These are phyloP conservation scores for Megalops cyprinoides DNA, from an alignment of 2,797 vertebrate genomes.

Conservation along the genomic window DNA sequence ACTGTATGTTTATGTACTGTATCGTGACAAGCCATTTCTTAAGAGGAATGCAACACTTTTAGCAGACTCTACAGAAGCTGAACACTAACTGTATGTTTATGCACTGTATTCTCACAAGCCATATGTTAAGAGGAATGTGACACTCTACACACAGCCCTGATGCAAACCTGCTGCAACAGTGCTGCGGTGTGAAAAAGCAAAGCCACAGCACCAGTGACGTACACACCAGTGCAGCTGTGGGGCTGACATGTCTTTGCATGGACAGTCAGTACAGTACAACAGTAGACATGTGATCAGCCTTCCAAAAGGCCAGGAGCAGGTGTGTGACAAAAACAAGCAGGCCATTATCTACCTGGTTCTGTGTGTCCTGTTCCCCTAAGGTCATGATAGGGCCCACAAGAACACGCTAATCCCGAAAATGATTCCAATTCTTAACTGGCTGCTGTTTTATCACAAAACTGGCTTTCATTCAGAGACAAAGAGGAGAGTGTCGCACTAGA, in stretches of 20 bases:
- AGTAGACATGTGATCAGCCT: slow-evolving; percentile 18
- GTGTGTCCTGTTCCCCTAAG: slow-evolving; percentile 50
- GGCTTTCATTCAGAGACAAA: slow-evolving; percentile 53
- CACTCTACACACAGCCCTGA: slow-evolving; percentile 38
- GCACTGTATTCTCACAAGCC: slow-evolving; percentile 20
- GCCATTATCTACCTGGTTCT: too few relatives aligned
- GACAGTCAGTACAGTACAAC: background rate
- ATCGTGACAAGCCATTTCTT: slow-evolving; percentile 30
- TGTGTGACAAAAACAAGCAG: slow-evolving; percentile 29
- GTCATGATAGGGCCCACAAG: slow-evolving; percentile 51
- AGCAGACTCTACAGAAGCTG: background rate
- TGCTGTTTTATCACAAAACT: slow-evolving; percentile 43
- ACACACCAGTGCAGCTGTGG: too few relatives aligned
- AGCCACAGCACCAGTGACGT: too few relatives aligned
- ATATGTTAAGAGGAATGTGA: slow-evolving; percentile 25
- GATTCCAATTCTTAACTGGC: slow-evolving; percentile 46
- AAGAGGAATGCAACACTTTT: slow-evolving; percentile 23
- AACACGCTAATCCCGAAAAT: too few relatives aligned
- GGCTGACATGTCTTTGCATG: too few relatives aligned
- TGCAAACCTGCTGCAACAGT: slow-evolving; percentile 42
- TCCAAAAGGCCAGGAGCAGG: slow-evolving; percentile 22
- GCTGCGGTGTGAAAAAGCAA: too few relatives aligned
- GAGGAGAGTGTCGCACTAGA: slow-evolving; percentile 50
- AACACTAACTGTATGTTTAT: too few relatives aligned
- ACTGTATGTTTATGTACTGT: too few relatives aligned